These are phyloP conservation scores for Zapornia atra DNA, from an alignment of 2,113 vertebrate genomes.

Conservation along the genomic window DNA sequence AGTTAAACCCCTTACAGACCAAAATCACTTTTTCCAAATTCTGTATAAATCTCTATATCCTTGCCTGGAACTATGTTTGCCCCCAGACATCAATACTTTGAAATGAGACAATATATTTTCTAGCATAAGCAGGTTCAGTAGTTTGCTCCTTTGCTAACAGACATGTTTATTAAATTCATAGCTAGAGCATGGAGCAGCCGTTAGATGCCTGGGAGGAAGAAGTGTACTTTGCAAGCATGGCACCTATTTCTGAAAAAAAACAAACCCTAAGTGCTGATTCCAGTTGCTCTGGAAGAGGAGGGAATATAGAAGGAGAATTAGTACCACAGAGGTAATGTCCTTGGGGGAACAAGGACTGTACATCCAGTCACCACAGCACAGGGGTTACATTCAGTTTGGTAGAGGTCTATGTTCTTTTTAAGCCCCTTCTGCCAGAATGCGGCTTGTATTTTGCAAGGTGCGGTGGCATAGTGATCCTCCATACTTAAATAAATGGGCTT, in stretches of 20 bases:
- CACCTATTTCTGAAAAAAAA: not conserved
- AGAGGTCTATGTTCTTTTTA: rapidly evolving
- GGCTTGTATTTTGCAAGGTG: not conserved
- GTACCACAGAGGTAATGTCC: not conserved
- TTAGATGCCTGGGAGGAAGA: not conserved
- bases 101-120: not conserved
- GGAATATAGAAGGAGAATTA: not conserved
- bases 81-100: not conserved
- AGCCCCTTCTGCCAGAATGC: not conserved
- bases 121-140: not conserved
- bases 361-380: not conserved
- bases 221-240: not conserved
- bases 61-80: not conserved
- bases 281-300: not conserved
- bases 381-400: rapidly evolving
- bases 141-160: not conserved
- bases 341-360: not conserved
- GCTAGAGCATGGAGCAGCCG: rapidly evolving
- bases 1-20: not conserved
- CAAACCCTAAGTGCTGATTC: not conserved
- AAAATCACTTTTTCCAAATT: slow-evolving; percentile 8
- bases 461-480: not conserved
- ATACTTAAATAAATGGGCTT: not conserved
- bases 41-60: not conserved
- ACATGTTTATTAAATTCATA: not conserved